Evolutionary conservation across 1,140 invertebrate genomes (phyloP).

Genomic region (Oreohelix idahoensis): DNA sequence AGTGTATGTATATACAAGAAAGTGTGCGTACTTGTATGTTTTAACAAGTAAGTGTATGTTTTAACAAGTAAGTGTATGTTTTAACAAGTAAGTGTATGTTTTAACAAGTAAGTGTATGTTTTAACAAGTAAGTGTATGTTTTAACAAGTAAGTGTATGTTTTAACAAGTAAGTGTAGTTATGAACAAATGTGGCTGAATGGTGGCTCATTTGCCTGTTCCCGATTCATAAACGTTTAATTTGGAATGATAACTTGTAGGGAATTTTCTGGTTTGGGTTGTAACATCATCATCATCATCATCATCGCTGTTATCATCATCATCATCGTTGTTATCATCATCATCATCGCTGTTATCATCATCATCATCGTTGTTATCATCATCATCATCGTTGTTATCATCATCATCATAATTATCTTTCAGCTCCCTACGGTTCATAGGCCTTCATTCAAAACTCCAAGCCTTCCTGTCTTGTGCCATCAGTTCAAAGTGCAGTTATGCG

Average conservation of each 20-base stretch:
- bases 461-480: too few species aligned
- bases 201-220: not conserved
- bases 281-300: not conserved
- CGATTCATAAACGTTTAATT: not conserved
- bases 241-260: not conserved
- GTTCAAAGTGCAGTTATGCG: not conserved
- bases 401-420: not conserved
- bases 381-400: too few species aligned
- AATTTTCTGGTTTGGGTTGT: not conserved
- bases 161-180: too few species aligned
- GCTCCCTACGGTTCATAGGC: not conserved
- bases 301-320: not conserved
- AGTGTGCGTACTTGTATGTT: too few species aligned
- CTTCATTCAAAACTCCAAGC: not conserved
- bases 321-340: not conserved
- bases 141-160: too few species aligned
- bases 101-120: too few species aligned
- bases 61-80: too few species aligned
- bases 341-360: conserved; percentile 10
- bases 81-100: too few species aligned
- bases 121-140: too few species aligned
- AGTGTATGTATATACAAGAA: too few species aligned
- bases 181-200: too few species aligned
- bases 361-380: conserved; percentile 10
- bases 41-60: too few species aligned